Percentiles rank a stretch among this genome's conserved stretches.
Conservation (phyloP, 1,140 invertebrate species). For the Drosophila trapezifrons region DNA sequence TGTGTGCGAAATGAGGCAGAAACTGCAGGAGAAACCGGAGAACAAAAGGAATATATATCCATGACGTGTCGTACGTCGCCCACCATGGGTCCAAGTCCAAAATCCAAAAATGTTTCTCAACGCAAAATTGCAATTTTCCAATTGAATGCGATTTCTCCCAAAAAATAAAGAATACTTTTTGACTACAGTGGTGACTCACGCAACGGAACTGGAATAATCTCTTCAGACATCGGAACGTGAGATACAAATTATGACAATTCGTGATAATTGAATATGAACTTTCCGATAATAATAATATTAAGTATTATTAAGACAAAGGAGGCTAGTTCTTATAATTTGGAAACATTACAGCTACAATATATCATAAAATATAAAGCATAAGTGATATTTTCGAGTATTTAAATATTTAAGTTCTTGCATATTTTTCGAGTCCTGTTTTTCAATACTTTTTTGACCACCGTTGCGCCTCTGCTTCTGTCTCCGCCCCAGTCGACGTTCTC, state of each 20-base stretch:
- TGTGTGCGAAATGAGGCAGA: constrained; percentile 64
- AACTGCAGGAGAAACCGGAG: constrained; percentile 32
- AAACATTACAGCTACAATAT: not conserved
- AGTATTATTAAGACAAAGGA: not conserved
- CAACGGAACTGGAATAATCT: constrained; percentile 2
- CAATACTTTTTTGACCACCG: constrained; percentile 15
- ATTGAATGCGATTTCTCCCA: constrained; percentile 25
- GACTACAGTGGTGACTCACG: constrained; percentile 3
- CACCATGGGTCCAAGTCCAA: constrained; percentile 22
- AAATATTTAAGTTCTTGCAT: not conserved
- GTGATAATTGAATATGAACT: constrained; percentile 3
- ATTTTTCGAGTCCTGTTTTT: not conserved
- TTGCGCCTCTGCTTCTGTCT: constrained; percentile 4
- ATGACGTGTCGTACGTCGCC: constrained; percentile 26
- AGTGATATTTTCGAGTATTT: not conserved
- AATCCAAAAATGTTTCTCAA: constrained; percentile 17
- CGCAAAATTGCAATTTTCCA: constrained; percentile 43
- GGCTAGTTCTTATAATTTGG: no score
- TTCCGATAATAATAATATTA: not conserved
- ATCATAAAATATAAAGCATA: not conserved
- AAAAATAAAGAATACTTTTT: not conserved
- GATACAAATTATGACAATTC: not conserved
- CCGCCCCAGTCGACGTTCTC: not conserved
- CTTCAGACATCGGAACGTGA: constrained; percentile 7
- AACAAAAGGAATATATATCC: constrained; percentile 36